Percentiles rank a stretch among this genome's conserved stretches.
Conservation (phyloP, 2,113 vertebrate species). For the Psittacula cyanocephala region DNA sequence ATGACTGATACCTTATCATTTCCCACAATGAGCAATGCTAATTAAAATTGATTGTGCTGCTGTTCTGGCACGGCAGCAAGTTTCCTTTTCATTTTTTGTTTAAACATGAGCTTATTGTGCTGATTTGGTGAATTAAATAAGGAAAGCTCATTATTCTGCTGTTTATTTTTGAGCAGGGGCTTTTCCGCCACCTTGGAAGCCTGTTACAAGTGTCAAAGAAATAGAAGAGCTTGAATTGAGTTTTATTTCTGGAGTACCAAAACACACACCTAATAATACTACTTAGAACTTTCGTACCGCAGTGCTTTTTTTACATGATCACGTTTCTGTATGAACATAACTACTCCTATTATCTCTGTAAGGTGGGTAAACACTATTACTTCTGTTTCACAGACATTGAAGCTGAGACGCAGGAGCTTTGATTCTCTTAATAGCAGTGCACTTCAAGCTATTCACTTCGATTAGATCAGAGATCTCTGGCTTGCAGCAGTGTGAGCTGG, state of each 20-base stretch:
- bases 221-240: slow-evolving; percentile 32
- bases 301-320: slow-evolving; percentile 12
- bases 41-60: slow-evolving; percentile 82
- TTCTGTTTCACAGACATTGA: slow-evolving; percentile 21
- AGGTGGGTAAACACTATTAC: slow-evolving; percentile 41
- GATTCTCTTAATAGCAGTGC: slow-evolving; percentile 33
- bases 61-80: slow-evolving; percentile 70
- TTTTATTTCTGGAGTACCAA: slow-evolving; percentile 36
- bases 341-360: slow-evolving; percentile 24
- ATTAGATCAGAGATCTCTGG: slow-evolving; percentile 14
- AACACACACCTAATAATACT: slow-evolving; percentile 46
- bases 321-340: background rate
- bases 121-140: slow-evolving; percentile 72
- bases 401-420: slow-evolving; percentile 1
- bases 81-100: slow-evolving; percentile 69
- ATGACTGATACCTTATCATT: slow-evolving; percentile 86
- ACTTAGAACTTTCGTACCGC: slow-evolving; percentile 8
- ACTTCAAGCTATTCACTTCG: slow-evolving; percentile 19
- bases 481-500: background rate
- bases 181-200: slow-evolving; percentile 53
- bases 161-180: slow-evolving; percentile 66
- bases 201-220: slow-evolving; percentile 60
- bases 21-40: slow-evolving; percentile 81
- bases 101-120: slow-evolving; percentile 74
- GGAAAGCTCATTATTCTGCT: slow-evolving; percentile 63